Evolutionary conservation across 2,113 vertebrate genomes (phyloP), one percentile per base, ranked within the genome.

Genomic region (Prunella fulvescens): DNA sequence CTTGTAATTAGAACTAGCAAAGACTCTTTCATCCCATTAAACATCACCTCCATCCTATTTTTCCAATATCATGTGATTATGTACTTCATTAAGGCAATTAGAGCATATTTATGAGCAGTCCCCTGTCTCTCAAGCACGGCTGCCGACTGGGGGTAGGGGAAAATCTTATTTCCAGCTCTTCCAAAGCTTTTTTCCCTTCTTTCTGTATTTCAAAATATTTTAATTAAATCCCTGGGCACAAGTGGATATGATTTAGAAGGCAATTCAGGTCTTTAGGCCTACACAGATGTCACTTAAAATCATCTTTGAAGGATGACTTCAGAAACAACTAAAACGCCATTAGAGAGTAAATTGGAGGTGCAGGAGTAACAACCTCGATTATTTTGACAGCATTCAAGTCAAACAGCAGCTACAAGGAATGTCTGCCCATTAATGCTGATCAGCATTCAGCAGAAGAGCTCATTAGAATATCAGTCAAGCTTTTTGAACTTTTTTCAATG

Each of bases 51-150:
- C 76, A 81, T 80, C 47, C 81, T 51, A 39, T 77, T 91, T 90
- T 83, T 87, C 81, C 88, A 31, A 11, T 47, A 94, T 58, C 88
- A 78, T 66, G 64, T 74, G 93, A 90, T 95, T 53, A 83, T 54
- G 81, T 86, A 86, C 74, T 95, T 96, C 87, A 88, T 96, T 95
- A 96, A 93, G 47, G 78, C 92, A 96, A 94, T 95, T 95, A 95
- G 39, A 92, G 48, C n/a, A 17, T 67, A 95, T 96, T 96, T 92
- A 94, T 83, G 85, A 95, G 61, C 39, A 88, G 79, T 72, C 60
- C 61, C 79, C 67, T 11, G 39, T 71, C 71, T 94, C 81, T 82
- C 1, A 1, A 88, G 87, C 74, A 47, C 23, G 14, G 42, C 71
- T 85, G 71, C 54, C 0, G 2, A 94, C 58, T 20, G n/a, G 20